Evolutionary conservation across 2,113 vertebrate species (phyloP), one percentile per base, ranked within the genome.

Genomic region (Tragelaphus strepsiceros): DNA sequence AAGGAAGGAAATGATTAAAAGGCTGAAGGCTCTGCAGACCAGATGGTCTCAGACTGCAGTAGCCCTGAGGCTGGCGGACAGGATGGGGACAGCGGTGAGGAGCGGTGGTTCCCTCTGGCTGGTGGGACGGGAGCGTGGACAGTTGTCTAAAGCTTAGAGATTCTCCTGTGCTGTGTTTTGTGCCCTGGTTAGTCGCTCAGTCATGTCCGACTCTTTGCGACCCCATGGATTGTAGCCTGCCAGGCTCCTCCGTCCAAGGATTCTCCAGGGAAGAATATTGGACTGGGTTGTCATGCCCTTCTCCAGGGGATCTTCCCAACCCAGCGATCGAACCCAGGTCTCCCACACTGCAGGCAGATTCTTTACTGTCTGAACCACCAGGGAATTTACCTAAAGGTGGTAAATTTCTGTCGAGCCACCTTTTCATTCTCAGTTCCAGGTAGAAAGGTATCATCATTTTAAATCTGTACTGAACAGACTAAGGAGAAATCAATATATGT

Each of bases 81-180:
- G 8, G 19, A 35, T 54, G 46, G 15, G 15, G 9, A 43, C 46
- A 5, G 22, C 13, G 35, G 14, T 26, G 32, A 46, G 46, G 12
- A 7, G 28, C 1, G 59, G 32, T 30, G 13, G 88, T 9, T 74
- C 67, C n/a, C 15, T 15, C 80, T 28, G n/a, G 43, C 3, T 1
- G 11, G 24, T 35, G 59, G 26, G 39, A 16, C 6, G 7, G 64
- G 28, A 51, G 32, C 3, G 0, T 49, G 15, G 4, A 54, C 30
- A 17, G 0, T 0, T 0, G 28, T 61, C 58, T 35, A 11, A 71
- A 77, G 71, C 39, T 43, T 24, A 26, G 71, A 77, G 71, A 77
- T 77, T 26, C 71, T 77, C 22, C 71, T 77, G 22, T 74, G 67
- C 67, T 74, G 11, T 71, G 67, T 74, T 21, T 24, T 74, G 35